Evolutionary conservation across 2,888 invertebrate genomes (phyloP), one percentile per base, ranked within the genome.

Genomic region (Drosophila multiciliata): DNA sequence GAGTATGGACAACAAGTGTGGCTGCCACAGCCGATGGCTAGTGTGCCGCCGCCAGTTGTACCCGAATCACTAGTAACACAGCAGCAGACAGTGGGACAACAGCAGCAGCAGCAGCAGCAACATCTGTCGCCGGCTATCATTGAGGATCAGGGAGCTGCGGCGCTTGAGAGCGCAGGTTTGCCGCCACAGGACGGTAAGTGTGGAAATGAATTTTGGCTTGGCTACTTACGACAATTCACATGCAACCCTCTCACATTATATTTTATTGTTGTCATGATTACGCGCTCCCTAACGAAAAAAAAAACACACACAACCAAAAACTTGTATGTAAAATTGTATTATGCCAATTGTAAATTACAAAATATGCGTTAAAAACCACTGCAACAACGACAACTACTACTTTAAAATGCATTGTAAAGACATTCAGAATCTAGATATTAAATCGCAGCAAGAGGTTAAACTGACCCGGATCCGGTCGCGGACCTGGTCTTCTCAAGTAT

Each of bases 111-210:
- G 36, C 62, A 42, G 15, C 67, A 60, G 15, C 64, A 62, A 11
- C 78, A 61, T 3, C 66, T 76, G 17, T 54, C 58, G 50, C 69
- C 74, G 26, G 64, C 69, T 12, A 70, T 77, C n/a, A 58, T 68
- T n/a, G 76, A 78, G 68, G 87, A 83, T 23, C 80, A 84, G 40
- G 48, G 70, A 45, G 9, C 66, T 36, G 57, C 79, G 42, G 85
- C 87, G 73, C 80, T 75, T 32, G 84, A 84, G n/a, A 48, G 89
- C 73, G 82, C 87, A 84, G 89, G 85, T 89, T 78, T 78, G 87
- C 78, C 90, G 57, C 91, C 90, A 80, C 91, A 92, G 75, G 92
- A 93, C 75, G 93, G 93, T 93, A 92, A 86, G 92, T 86, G 85
- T 75, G 84, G 76, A 83, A 86, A 90, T 84, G 80, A 87, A 83